These are phyloP conservation scores for Zygaena filipendulae DNA, from an alignment of 2,888 invertebrate species.

Conservation along the genomic window DNA sequence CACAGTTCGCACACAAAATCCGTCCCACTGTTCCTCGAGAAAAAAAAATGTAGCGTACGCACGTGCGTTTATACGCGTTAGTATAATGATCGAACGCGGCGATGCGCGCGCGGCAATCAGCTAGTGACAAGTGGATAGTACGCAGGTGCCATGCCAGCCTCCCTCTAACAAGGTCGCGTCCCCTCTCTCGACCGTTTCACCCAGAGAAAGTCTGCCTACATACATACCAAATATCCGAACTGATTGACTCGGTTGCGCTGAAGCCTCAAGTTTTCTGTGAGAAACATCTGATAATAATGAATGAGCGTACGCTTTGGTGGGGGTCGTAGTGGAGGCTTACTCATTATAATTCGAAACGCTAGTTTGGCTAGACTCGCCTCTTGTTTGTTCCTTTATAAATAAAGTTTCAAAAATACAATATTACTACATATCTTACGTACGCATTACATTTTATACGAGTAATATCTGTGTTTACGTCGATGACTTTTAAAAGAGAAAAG, in stretches of 20 bases:
- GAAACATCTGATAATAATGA: no score
- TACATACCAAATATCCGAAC: constrained; percentile 66
- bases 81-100: constrained; percentile 33
- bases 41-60: constrained; percentile 23
- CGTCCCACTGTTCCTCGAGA: constrained; percentile 24
- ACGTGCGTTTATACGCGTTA: constrained; percentile 40
- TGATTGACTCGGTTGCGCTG: constrained; percentile 45
- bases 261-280: neutral
- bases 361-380: no score
- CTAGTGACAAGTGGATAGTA: constrained; percentile 56
- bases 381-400: constrained; percentile 10
- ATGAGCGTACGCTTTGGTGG: constrained; percentile 18
- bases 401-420: no score
- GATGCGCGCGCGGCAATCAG: constrained; percentile 50
- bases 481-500: no score
- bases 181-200: constrained; percentile 48
- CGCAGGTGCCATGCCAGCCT: constrained; percentile 53
- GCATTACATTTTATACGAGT: no score
- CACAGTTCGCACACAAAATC: constrained; percentile 48
- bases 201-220: constrained; percentile 67
- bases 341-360: constrained; percentile 13
- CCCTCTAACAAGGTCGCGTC: constrained; percentile 65
- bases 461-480: no score
- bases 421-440: no score
- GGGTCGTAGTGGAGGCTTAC: constrained; percentile 24